Base-by-base conservation (phyloP, 2,888 invertebrate species). In the Philonicus albiceps region DNA sequence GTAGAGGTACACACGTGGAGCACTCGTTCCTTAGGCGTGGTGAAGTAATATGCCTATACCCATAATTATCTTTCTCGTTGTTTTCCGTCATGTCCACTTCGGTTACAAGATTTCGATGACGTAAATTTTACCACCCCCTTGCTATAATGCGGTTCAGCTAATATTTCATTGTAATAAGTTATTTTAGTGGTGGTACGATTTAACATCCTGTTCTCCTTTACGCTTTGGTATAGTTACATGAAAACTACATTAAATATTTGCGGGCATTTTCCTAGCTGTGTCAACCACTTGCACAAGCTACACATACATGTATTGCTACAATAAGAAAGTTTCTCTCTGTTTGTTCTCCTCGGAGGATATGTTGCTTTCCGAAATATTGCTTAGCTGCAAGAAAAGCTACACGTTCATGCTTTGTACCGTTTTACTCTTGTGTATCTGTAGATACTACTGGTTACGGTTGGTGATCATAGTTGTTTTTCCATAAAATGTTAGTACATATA, bases 231-330 rank as follows among this genome's bases (percentile, higher is more conserved):
- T 87, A 86, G 87, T 87, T 87, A 87, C 87, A 87, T 85, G 87
- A 80, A 87, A 87, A 87, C 84, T 87, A 87, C 87, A 87, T 87
- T 87, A 87, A 74, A 85, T 74, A 73, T 73, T 73, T 72, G 49
- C 19, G 27, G 30, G 85, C 31, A 30, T 49, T 73, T 11, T 73
- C n/a, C 43, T 43, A 6, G 74, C 30, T n/a, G 34, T 73, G 64
- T 85, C 85, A 73, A 40, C 37, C 40, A 13, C 74, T 85, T 6
- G 40, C 83, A 72, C 11, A 6, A 13, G 43, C 11, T 72, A 13
- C 72, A 72, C n/a, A 49, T 8, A 78, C 30, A 43, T 53, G 3
- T 73, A 31, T 74, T 74, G 31, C n/a, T 64, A 19, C 7, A 83
- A 30, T 83, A 72, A 40, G 64, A 80, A 80, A 80, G 49, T 11